These are phyloP conservation scores for Aurelia sp. DNA, from an alignment of 30 jellyfish, hydroid and myxozoan genomes.

Conservation along the genomic window DNA sequence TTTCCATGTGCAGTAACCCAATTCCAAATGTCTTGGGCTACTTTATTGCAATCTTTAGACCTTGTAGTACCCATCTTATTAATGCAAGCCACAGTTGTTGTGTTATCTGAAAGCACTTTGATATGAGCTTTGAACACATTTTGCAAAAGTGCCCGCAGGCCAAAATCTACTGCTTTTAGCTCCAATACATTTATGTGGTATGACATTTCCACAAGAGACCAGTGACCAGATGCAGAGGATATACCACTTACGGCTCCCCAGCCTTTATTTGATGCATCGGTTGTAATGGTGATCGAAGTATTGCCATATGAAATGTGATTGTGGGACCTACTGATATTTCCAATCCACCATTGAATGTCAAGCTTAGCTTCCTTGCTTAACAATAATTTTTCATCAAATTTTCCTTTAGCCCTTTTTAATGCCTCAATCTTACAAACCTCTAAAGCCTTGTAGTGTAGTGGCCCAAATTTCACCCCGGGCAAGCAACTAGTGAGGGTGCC, in stretches of 20 bases:
- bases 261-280: conserved; percentile 29
- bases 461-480: conserved; percentile 61
- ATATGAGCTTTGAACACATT: conserved; percentile 3
- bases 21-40: conserved; percentile 37
- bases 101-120: conserved; percentile 30
- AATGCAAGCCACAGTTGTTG: conserved; percentile 34
- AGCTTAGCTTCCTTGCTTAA: not conserved
- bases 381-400: conserved; percentile 9
- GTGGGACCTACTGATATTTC: conserved; percentile 4
- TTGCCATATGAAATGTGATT: not conserved
- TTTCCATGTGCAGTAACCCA: conserved; percentile 1
- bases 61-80: conserved; percentile 56
- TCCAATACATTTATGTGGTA: conserved; percentile 31
- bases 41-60: conserved; percentile 14
- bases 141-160: conserved; percentile 10
- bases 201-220: not conserved
- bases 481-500: conserved; percentile 20
- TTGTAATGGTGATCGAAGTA: not conserved
- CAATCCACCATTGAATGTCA: conserved; percentile 59
- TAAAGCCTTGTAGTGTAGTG: conserved; percentile 30
- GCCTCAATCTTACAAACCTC: conserved; percentile 42
- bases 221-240: conserved; percentile 5
- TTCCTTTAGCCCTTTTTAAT: conserved; percentile 17
- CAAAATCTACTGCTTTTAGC: conserved; percentile 33
- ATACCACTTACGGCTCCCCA: conserved; percentile 20